Conservation (phyloP, 2,113 vertebrate species). For the Callospermophilus lateralis region DNA sequence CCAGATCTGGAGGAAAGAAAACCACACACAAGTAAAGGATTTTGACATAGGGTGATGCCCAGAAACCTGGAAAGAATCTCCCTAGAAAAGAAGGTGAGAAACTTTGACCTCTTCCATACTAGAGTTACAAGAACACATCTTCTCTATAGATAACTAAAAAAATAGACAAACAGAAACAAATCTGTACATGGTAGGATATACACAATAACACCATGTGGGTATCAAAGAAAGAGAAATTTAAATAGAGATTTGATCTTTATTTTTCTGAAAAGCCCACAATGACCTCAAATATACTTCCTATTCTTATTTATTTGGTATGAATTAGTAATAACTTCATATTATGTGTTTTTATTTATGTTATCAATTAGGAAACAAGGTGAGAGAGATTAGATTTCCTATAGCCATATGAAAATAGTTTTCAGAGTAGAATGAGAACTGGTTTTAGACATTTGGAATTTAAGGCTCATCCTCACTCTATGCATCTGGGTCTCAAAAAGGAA, state of each 20-base stretch:
- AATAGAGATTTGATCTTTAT: background rate
- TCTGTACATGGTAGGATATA: too few species aligned
- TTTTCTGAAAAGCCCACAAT: background rate
- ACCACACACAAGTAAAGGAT: too few species aligned
- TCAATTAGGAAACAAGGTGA: background rate
- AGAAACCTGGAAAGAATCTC: too few species aligned
- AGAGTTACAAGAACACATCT: too few species aligned
- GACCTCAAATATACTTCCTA: background rate
- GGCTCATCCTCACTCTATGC: background rate
- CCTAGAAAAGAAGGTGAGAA: too few species aligned
- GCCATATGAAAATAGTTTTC: background rate
- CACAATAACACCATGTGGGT: too few species aligned
- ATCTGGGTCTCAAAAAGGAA: background rate
- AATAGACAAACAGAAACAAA: too few species aligned
- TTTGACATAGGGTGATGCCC: too few species aligned
- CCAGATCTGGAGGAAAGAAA: too few species aligned
- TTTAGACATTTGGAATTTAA: background rate
- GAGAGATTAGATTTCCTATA: background rate
- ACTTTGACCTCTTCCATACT: too few species aligned
- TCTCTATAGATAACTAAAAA: too few species aligned
- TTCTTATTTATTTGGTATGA: background rate
- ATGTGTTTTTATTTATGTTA: slow-evolving; percentile 3
- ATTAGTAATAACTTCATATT: background rate
- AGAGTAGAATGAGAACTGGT: background rate
- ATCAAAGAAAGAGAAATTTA: background rate